Evolutionary conservation across 2,113 vertebrate genomes (phyloP), one percentile per base, ranked within the genome.

Genomic region (Gasterosteus aculeatus): DNA sequence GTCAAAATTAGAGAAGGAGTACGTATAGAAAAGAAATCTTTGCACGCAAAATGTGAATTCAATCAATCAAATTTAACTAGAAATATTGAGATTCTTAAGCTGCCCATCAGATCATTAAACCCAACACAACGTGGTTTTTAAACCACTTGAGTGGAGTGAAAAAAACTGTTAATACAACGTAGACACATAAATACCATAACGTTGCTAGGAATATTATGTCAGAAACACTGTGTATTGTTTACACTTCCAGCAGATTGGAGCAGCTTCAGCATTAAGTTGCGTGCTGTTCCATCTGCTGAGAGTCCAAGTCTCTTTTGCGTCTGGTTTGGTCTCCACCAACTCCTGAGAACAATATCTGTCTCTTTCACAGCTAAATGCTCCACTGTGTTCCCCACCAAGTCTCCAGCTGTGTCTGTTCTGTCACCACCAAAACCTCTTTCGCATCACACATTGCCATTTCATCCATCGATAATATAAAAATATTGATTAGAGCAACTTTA

Each of bases 391-490:
- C 14, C 12, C 31, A 68, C 35, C 35, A 54, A 11, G 14, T 22
- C 1, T 54, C 47, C 18, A 35, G 39, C n/a, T 38, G 12, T 14
- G 14, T 54, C 18, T 29, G 39, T 44, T 47, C 6, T 47, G 46
- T 18, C 7, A 49, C 47, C 1, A 49, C 47, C 18, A 49, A 7
- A 15, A 49, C 29, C 53, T 12, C 7, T 41, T 46, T 69, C 41
- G 75, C 44, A 75, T 75, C 38, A 53, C 33, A 75, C 39, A 72
- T 19, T 19, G 8, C 58, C 18, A 60, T 54, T 61, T 35, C 29
- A 56, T 67, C 2, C 46, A 64, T 47, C 41, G 47, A 35, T 75
- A 19, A 31, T 14, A 44, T 35, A 67, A 49, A 72, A 35, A n/a
- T 7, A 66, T 3, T 60, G 35, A 75, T 59, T 22, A 33, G 3